Conservation (phyloP, 2,797 vertebrate species). For the Spinus olivaceus region DNA sequence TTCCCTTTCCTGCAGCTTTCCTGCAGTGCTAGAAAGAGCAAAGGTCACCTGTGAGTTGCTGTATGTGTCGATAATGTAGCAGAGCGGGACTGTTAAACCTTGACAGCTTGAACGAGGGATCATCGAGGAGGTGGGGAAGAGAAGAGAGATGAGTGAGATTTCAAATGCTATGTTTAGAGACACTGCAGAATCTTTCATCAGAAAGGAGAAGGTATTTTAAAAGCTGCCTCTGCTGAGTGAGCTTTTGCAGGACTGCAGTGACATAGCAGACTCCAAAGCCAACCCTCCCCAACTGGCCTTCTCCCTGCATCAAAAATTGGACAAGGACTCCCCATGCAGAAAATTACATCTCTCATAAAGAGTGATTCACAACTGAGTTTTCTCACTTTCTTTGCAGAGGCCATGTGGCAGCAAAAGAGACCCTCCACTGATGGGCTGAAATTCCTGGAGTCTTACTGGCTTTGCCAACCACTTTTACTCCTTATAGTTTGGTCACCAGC, state of each 20-base stretch:
- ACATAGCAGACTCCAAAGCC: fast-evolving
- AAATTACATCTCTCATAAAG: background rate
- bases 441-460: background rate
- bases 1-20: constrained; percentile 21
- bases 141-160: constrained; percentile 2
- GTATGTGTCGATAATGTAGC: background rate
- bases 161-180: background rate
- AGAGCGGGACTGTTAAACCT: background rate
- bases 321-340: background rate
- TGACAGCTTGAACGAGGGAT: background rate
- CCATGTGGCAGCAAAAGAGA: background rate
- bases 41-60: background rate
- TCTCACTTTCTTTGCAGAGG: background rate
- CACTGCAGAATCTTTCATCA: background rate
- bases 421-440: background rate
- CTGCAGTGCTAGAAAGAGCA: constrained; percentile 7
- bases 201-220: background rate
- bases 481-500: background rate
- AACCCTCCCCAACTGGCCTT: background rate
- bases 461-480: background rate
- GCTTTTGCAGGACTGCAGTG: background rate
- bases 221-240: constrained; percentile 9
- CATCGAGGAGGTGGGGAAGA: background rate
- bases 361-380: background rate
- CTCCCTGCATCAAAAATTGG: background rate